A percentile compares a stretch with the other conserved stretches of the same genome.
Conservation (phyloP, 2,797 vertebrate species). For the Pseudochirops cupreus region DNA sequence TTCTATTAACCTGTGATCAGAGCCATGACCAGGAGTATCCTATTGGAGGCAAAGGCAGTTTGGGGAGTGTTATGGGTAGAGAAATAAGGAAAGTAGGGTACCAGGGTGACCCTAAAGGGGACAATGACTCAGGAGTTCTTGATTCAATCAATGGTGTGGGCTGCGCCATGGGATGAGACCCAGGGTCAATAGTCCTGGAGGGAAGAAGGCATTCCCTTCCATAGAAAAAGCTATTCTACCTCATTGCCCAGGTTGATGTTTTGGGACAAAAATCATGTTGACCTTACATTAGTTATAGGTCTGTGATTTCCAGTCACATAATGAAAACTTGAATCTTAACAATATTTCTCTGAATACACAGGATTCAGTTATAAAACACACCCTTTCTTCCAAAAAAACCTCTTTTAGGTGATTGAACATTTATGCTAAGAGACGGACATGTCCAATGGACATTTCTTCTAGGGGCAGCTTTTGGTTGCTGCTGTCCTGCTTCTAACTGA, state of each 20-base stretch:
- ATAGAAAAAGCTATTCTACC: background rate
- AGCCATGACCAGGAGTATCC: background rate
- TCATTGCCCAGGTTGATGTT: background rate
- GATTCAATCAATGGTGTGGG: background rate
- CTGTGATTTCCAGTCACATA: background rate
- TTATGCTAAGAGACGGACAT: background rate
- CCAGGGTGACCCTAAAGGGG: background rate
- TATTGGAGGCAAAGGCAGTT: background rate
- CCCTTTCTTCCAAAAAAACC: background rate
- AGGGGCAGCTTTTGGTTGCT: background rate
- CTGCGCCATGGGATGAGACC: background rate
- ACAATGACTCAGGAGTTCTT: background rate
- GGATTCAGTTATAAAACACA: background rate
- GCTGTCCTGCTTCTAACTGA: background rate
- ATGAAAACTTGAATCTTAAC: slow-evolving; percentile 1
- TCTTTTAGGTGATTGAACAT: background rate
- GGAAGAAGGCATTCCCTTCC: background rate
- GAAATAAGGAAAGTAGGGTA: background rate
- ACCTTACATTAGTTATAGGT: background rate
- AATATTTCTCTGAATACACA: too few species aligned
- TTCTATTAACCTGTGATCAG: background rate
- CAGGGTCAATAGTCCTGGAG: background rate
- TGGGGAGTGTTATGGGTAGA: background rate
- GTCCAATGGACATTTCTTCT: background rate
- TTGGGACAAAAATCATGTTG: background rate